These are phyloP conservation scores for Lomographa bimaculata DNA, from an alignment of 2,888 invertebrate species.

Conservation along the genomic window DNA sequence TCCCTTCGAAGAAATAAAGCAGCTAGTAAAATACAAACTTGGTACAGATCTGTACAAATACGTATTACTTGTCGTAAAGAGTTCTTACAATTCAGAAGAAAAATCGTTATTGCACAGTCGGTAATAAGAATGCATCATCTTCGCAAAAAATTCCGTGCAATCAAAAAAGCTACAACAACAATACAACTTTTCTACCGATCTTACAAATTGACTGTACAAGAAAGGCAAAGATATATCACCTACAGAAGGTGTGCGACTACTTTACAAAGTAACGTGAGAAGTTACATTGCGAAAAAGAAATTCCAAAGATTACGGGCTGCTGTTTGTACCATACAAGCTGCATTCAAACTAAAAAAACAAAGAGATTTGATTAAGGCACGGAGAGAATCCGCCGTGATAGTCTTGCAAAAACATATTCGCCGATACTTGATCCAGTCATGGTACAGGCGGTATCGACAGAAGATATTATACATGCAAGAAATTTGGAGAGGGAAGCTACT, in stretches of 20 bases:
- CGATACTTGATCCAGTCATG: slow-evolving; percentile 52
- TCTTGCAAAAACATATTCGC: slow-evolving; percentile 62
- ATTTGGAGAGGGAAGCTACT: slow-evolving; percentile 67
- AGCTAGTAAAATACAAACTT: slow-evolving; percentile 61
- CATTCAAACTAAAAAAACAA: slow-evolving; percentile 57
- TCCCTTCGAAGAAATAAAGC: slow-evolving; percentile 42
- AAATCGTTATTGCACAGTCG: slow-evolving; percentile 59
- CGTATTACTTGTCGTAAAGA: slow-evolving; percentile 48
- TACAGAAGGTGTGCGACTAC: slow-evolving; percentile 42
- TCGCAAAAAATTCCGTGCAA: slow-evolving; percentile 45
- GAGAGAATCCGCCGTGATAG: slow-evolving; percentile 51
- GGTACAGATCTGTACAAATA: slow-evolving; percentile 55
- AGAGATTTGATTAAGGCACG: slow-evolving; percentile 40
- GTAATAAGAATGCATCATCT: slow-evolving; percentile 54
- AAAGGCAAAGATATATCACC: slow-evolving; percentile 44
- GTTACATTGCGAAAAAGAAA: slow-evolving; percentile 50
- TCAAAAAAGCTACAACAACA: slow-evolving; percentile 45
- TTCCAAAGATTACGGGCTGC: slow-evolving; percentile 52
- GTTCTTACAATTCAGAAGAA: slow-evolving; percentile 50
- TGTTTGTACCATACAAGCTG: slow-evolving; percentile 58
- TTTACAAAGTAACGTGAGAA: slow-evolving; percentile 50
- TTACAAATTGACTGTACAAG: slow-evolving; percentile 42
- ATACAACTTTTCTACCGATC: slow-evolving; percentile 71
- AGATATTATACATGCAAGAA: slow-evolving; percentile 59
- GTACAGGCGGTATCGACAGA: slow-evolving; percentile 50